phyloP scores from a whole-genome alignment of 2,797 vertebrate genomes.

The Chlorospingus flavigularis region DNA sequence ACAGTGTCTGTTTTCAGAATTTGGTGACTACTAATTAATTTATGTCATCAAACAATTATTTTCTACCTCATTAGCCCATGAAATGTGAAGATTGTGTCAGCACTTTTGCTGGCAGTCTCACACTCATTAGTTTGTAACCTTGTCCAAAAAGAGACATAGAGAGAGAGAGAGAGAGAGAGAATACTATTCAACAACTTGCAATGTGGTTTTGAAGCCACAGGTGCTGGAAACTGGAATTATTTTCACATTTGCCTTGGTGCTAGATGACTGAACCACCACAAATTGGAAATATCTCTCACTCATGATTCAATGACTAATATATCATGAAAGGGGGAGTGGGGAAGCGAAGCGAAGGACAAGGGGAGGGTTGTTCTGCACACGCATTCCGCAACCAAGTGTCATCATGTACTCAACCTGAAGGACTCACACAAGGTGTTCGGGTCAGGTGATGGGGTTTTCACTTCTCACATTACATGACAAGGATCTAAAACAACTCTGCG shows the following conservation, averaged over 20 bases:
- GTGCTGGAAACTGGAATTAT: neutral
- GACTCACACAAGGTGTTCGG: neutral
- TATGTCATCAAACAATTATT: slow-evolving; percentile 65
- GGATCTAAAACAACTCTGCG: neutral
- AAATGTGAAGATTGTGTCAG: slow-evolving; percentile 47
- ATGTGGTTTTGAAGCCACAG: neutral
- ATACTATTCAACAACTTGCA: neutral
- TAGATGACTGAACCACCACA: neutral
- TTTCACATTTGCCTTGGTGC: neutral
- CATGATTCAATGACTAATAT: slow-evolving; percentile 8
- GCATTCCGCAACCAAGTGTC: neutral
- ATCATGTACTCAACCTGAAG: neutral
- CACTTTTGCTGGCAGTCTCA: neutral
- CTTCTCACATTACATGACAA: neutral
- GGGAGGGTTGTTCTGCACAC: neutral
- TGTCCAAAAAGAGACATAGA: neutral
- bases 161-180: neutral
- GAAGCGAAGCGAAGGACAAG: neutral
- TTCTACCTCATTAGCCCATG: slow-evolving; percentile 61
- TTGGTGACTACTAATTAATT: slow-evolving; percentile 51
- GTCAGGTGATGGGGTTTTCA: slow-evolving; percentile 2
- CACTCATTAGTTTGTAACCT: slow-evolving; percentile 39
- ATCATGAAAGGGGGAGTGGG: neutral
- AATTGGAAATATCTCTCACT: slow-evolving; percentile 16
- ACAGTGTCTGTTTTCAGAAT: slow-evolving; percentile 45